Evolutionary conservation across 2,797 vertebrate species (phyloP).

Genomic region (Lepidocolaptes lacrymiger): DNA sequence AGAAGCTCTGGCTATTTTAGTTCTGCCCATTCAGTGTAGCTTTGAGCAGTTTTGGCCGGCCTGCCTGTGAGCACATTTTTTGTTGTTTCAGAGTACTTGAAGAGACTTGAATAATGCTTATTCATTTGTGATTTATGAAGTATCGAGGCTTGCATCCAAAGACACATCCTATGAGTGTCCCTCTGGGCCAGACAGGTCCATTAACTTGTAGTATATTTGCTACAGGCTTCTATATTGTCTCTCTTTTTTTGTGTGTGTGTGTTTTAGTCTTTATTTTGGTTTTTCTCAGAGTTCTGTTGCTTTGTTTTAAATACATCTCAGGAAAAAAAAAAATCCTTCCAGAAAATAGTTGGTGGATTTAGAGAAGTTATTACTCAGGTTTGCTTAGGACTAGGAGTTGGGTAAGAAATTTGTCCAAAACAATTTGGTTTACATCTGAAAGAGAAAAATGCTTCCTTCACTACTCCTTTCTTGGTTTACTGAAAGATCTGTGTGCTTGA

Average conservation of each 20-base stretch:
- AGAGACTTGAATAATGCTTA: neutral
- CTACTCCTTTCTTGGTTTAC: neutral
- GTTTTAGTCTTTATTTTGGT: neutral
- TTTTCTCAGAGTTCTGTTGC: neutral
- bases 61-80: neutral
- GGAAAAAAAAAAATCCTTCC: neutral
- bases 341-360: neutral
- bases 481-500: neutral
- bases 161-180: neutral
- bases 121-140: slow-evolving; percentile 6
- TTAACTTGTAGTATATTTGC: neutral
- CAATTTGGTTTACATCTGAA: neutral
- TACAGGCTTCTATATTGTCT: neutral
- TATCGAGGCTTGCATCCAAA: neutral
- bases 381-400: neutral
- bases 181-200: neutral
- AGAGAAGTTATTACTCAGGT: neutral
- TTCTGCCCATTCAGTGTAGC: neutral
- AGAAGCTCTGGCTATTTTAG: neutral
- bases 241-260: neutral
- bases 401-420: neutral
- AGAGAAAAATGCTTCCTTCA: neutral
- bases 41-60: neutral
- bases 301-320: neutral
- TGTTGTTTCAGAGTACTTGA: neutral